Percentiles rank a stretch among this genome's conserved stretches.
phyloP scores from a whole-genome alignment of 1,140 invertebrate genomes.

The Holcopasites calliopsidis region DNA sequence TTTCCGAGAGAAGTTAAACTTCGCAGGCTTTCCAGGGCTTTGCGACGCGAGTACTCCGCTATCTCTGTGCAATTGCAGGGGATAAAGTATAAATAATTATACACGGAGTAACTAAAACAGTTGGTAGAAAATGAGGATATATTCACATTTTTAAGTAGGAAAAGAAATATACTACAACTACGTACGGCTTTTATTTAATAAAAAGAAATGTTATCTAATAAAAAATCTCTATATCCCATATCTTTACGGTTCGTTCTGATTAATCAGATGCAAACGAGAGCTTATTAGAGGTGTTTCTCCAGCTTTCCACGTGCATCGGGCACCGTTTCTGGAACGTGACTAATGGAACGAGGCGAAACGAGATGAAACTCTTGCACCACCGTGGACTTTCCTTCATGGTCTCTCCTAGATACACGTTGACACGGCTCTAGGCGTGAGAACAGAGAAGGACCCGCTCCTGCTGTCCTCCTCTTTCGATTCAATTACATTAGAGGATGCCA shows the following conservation, averaged over 20 bases:
- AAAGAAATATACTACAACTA: too few species aligned
- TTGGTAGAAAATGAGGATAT: too few species aligned
- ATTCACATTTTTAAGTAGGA: too few species aligned
- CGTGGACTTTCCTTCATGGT: conserved; percentile 27
- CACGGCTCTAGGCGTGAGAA: conserved; percentile 14
- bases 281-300: conserved; percentile 3
- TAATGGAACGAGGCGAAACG: conserved; percentile 39
- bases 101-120: too few species aligned
- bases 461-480: conserved; percentile 29
- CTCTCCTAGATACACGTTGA: neutral
- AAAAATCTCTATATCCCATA: too few species aligned
- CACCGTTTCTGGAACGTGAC: conserved; percentile 5
- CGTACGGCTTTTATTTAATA: too few species aligned
- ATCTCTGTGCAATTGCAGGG: too few species aligned
- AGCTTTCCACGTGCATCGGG: neutral
- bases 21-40: too few species aligned
- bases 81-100: too few species aligned
- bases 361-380: conserved; percentile 27
- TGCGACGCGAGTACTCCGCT: too few species aligned
- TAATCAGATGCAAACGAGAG: conserved; percentile 32
- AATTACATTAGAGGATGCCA: conserved; percentile 56
- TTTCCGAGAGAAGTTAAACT: too few species aligned
- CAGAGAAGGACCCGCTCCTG: neutral
- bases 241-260: neutral
- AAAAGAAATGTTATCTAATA: too few species aligned